These are phyloP conservation scores for Sminthopsis crassicaudata DNA, from an alignment of 2,113 vertebrate species.

Conservation along the genomic window DNA sequence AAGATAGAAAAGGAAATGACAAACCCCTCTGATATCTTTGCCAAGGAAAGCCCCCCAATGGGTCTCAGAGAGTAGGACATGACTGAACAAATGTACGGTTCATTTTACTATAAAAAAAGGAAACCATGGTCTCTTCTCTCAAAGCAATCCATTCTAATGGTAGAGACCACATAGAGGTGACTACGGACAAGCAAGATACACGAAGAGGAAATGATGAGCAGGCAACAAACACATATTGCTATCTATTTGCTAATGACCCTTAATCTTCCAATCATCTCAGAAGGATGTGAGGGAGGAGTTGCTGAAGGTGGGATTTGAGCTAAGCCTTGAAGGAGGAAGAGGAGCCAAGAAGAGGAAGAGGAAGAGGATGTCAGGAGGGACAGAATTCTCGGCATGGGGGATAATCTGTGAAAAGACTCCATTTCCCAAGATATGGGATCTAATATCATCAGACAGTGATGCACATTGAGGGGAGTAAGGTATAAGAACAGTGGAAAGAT, in stretches of 20 bases:
- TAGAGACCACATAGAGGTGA: too few relatives aligned
- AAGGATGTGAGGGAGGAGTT: background rate
- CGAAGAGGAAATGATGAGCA: background rate
- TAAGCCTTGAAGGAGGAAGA: background rate
- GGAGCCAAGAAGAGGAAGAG: background rate
- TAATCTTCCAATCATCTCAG: background rate
- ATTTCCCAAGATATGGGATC: background rate
- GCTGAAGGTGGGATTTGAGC: background rate
- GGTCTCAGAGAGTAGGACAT: background rate
- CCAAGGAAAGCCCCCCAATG: background rate
- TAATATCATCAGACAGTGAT: background rate
- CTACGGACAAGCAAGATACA: too few relatives aligned
- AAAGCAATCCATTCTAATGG: background rate
- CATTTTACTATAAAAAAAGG: background rate
- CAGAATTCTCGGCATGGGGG: background rate
- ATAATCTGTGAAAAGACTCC: background rate
- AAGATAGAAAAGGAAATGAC: too few relatives aligned
- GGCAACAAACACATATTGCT: background rate
- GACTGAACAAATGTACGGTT: background rate
- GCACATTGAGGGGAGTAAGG: background rate
- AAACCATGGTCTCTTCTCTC: background rate
- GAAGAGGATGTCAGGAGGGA: background rate
- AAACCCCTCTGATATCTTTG: background rate
- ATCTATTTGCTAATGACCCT: background rate
- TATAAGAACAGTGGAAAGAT: background rate